Evolutionary conservation across 2,113 vertebrate genomes (phyloP), one percentile per base, ranked within the genome.

Genomic region (Telmatochromis sp.): DNA sequence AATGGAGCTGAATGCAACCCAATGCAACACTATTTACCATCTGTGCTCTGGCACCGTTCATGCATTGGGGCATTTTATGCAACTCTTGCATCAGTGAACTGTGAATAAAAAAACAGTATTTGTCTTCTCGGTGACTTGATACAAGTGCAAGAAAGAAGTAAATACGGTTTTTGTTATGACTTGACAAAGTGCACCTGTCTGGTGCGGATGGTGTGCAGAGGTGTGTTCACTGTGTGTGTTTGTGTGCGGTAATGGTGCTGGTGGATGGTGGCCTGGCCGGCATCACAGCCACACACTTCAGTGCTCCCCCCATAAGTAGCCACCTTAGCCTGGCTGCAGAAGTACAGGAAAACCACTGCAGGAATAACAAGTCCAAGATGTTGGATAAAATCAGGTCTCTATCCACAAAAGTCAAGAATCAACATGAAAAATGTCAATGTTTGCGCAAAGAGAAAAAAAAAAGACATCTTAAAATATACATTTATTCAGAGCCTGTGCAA

Each of bases 401-500:
- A 85, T 91, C 92, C 92, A 91, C 92, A 93, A 92, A 93, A 94
- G 89, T 93, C 93, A 91, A 90, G 92, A 95, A 92, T 94, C 92
- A 94, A 94, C 94, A 94, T 83, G 86, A 92, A 94, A 92, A 95
- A 94, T 95, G 93, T 95, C 93, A 95, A 95, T 95, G 93, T 95
- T 96, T 94, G 92, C 57, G 68, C 91, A 86, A 86, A 86, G 91
- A 90, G 90, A 75, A 17, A 21, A 80, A 81, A 90, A 90, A 90
- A 89, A 84, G 89, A 87, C 85, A 57, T 90, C 89, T 93, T 94
- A 94, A 95, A 94, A 96, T 95, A 95, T 95, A 95, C 94, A 96
- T 95, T 94, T 95, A 96, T 96, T 96, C 95, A 96, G 93, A 95
- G 93, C 83, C 93, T 91, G 92, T 63, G 90, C 45, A 17, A 95